These are phyloP conservation scores for Channa maculata DNA, from an alignment of 2,113 vertebrate species.

Conservation along the genomic window DNA sequence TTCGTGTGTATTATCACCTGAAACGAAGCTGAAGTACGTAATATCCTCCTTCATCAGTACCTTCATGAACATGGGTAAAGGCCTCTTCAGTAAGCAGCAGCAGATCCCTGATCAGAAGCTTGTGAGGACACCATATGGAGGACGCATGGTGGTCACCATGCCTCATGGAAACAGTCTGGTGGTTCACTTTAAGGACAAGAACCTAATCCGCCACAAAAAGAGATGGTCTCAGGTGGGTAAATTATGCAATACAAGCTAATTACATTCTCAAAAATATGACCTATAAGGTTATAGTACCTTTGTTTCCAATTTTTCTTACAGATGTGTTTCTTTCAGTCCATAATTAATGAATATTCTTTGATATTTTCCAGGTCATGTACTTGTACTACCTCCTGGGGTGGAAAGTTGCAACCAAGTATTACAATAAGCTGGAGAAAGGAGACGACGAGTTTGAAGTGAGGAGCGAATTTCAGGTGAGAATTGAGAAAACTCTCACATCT, in stretches of 20 bases:
- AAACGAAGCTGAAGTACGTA: not conserved
- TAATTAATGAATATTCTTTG: not conserved
- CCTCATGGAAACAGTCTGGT: slow-evolving; percentile 67
- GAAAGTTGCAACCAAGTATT: slow-evolving; percentile 57
- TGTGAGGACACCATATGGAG: slow-evolving; percentile 67
- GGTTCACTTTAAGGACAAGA: slow-evolving; percentile 75
- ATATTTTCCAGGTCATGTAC: slow-evolving; percentile 67
- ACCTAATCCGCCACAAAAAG: slow-evolving; percentile 74
- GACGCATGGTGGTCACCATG: slow-evolving; percentile 64
- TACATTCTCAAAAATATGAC: too few relatives aligned
- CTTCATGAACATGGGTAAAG: slow-evolving; percentile 49
- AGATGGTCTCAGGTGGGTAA: slow-evolving; percentile 74
- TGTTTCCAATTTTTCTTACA: not conserved
- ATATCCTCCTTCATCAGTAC: slow-evolving; percentile 40
- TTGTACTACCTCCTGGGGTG: slow-evolving; percentile 72
- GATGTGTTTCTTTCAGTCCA: not conserved
- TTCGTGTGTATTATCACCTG: too few relatives aligned
- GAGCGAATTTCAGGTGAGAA: slow-evolving; percentile 43
- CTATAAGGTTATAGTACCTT: too few relatives aligned
- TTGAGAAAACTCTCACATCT: not conserved
- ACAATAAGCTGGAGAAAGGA: not conserved
- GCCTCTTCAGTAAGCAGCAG: slow-evolving; percentile 35
- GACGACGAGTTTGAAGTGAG: not conserved
- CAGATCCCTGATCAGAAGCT: slow-evolving; percentile 40
- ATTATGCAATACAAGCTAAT: not conserved